Conservation (phyloP, 2,888 invertebrate species). For the Neoascia interrupta region DNA sequence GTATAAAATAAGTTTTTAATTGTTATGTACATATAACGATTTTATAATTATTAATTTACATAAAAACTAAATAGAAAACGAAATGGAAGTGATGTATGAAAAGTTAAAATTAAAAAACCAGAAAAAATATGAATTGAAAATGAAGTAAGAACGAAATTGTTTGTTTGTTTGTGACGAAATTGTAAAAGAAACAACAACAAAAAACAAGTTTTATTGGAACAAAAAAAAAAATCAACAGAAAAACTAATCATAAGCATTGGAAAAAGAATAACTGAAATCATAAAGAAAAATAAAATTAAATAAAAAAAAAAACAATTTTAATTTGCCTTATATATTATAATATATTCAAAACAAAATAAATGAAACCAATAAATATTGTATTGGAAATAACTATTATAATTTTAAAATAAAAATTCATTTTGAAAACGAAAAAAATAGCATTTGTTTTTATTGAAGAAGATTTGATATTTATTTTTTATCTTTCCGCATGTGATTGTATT, state of each 20-base stretch:
- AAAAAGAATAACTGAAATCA: slow-evolving; percentile 40
- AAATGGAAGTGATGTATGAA: slow-evolving; percentile 60
- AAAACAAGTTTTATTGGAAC: slow-evolving; percentile 45
- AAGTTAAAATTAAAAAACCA: slow-evolving; percentile 7
- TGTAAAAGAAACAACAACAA: no score
- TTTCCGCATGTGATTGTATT: slow-evolving; percentile 31
- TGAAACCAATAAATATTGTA: slow-evolving; percentile 63
- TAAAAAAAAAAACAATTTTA: slow-evolving; percentile 69
- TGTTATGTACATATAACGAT: slow-evolving; percentile 60
- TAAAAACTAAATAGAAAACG: slow-evolving; percentile 39
- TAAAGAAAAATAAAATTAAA: slow-evolving; percentile 67
- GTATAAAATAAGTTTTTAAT: slow-evolving; percentile 56
- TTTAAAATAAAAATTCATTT: slow-evolving; percentile 62
- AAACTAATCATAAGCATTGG: slow-evolving; percentile 49
- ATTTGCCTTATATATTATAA: slow-evolving; percentile 70
- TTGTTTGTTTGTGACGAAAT: slow-evolving; percentile 20
- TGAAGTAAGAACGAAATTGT: no score
- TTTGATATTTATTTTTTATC: slow-evolving; percentile 11
- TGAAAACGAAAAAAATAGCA: slow-evolving; percentile 46
- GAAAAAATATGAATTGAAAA: slow-evolving; percentile 21
- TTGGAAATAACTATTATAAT: slow-evolving; percentile 65
- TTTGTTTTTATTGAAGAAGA: slow-evolving; percentile 18
- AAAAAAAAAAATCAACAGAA: slow-evolving; percentile 43
- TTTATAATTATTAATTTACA: slow-evolving; percentile 61
- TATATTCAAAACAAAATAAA: slow-evolving; percentile 62